phyloP scores from a whole-genome alignment of 2,113 vertebrate genomes.

The Notothenia rossii region DNA sequence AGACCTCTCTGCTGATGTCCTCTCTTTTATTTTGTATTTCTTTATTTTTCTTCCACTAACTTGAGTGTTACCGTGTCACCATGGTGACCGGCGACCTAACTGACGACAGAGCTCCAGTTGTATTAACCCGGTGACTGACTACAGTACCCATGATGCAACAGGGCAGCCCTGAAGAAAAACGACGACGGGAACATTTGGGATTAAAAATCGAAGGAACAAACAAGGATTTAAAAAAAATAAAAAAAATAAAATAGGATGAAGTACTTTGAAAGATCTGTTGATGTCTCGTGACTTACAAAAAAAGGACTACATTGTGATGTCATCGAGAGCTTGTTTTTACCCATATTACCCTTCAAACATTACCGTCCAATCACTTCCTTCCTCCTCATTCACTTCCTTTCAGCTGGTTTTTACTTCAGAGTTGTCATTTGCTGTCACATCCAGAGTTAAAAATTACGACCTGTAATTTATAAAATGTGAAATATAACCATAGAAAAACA shows the following conservation, averaged over 20 bases:
- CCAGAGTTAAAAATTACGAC: not conserved
- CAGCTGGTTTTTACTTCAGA: not conserved
- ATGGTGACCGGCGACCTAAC: slow-evolving; percentile 7
- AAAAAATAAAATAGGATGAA: not conserved
- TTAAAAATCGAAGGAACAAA: not conserved
- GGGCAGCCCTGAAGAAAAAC: not conserved
- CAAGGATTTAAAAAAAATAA: not conserved
- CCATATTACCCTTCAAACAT: slow-evolving; percentile 1
- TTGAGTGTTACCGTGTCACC: slow-evolving; percentile 30
- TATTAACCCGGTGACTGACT: slow-evolving; percentile 57
- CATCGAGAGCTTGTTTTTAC: slow-evolving; percentile 6
- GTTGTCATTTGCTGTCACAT: not conserved
- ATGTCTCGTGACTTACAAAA: slow-evolving; percentile 14
- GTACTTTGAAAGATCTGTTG: not conserved
- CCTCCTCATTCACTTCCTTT: not conserved
- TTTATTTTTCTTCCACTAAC: slow-evolving; percentile 28
- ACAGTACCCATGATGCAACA: slow-evolving; percentile 52
- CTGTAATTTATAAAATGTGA: slow-evolving; percentile 14
- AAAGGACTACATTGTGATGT: slow-evolving; percentile 34
- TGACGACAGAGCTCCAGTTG: slow-evolving; percentile 43
- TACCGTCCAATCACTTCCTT: slow-evolving; percentile 25
- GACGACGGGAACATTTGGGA: not conserved
- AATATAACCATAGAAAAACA: slow-evolving; percentile 23
- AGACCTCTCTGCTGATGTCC: slow-evolving; percentile 26
- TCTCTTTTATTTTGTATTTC: not conserved